These are phyloP conservation scores for Otolemur garnettii DNA, from an alignment of 2,113 vertebrate genomes.

Conservation along the genomic window DNA sequence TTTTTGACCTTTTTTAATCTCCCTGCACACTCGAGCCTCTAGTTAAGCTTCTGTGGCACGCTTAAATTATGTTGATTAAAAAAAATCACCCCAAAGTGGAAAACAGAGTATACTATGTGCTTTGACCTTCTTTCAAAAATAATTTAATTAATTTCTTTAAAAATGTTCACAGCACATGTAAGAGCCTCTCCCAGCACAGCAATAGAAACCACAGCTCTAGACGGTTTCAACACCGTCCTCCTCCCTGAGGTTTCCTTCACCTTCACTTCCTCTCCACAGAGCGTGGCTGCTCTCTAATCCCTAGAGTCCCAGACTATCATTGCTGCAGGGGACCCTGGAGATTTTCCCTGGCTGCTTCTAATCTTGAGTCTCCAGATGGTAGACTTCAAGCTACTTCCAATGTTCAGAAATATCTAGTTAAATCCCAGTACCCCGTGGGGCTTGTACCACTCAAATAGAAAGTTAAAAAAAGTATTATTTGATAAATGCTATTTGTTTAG, in stretches of 20 bases:
- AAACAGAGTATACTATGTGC: no score
- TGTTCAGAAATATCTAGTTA: neutral
- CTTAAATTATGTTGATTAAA: no score
- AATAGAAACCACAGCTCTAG: no score
- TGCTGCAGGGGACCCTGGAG: neutral
- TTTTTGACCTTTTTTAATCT: no score
- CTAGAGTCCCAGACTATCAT: neutral
- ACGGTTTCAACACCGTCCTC: neutral
- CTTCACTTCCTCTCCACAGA: slow-evolving; percentile 14
- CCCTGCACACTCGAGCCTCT: no score
- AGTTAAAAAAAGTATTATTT: neutral
- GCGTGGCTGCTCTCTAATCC: neutral
- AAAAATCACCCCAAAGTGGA: no score
- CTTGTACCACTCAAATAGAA: neutral
- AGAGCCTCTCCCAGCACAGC: no score
- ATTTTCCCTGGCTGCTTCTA: neutral
- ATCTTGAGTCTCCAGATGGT: neutral
- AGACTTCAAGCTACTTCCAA: neutral
- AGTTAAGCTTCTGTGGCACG: no score
- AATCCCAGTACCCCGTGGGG: neutral
- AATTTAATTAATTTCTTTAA: no score
- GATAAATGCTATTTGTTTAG: neutral
- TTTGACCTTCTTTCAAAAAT: no score
- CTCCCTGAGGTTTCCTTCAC: neutral
- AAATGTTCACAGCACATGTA: no score